Conservation (phyloP, 2,113 vertebrate species). For the Bostrychus sinensis region DNA sequence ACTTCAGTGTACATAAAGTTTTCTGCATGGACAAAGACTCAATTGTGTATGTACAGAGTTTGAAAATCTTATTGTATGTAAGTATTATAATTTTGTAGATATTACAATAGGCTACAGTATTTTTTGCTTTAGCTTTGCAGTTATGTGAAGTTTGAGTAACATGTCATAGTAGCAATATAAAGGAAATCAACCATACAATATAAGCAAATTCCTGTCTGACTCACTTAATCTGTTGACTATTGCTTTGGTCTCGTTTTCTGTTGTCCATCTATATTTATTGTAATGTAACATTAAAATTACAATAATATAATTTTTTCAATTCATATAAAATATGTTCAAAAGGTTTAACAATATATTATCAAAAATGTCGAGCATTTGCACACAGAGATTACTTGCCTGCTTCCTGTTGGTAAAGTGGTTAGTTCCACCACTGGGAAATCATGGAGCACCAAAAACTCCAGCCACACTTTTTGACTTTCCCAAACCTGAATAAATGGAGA, state of each 20-base stretch:
- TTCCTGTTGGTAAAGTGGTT: too few relatives aligned
- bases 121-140: constrained; percentile 7
- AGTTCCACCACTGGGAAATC: too few relatives aligned
- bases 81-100: constrained; percentile 16
- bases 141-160: constrained; percentile 10
- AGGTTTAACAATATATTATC: too few relatives aligned
- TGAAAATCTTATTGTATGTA: constrained; percentile 13
- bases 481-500: too few relatives aligned
- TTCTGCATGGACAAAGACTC: constrained; percentile 44
- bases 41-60: not conserved
- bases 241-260: too few relatives aligned
- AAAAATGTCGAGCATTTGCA: too few relatives aligned
- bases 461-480: too few relatives aligned
- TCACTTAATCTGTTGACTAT: too few relatives aligned
- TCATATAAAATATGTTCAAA: not conserved
- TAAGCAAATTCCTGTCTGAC: too few relatives aligned
- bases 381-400: too few relatives aligned
- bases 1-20: constrained; percentile 41
- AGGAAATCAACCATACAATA: too few relatives aligned
- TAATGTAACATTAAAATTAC: not conserved
- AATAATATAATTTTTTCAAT: not conserved
- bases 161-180: not conserved
- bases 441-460: too few relatives aligned
- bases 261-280: not conserved
- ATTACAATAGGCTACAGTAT: constrained; percentile 22